Percentiles rank a stretch among this genome's conserved stretches.
Conservation (phyloP, 1,140 invertebrate species). For the Saxidomus purpurata region DNA sequence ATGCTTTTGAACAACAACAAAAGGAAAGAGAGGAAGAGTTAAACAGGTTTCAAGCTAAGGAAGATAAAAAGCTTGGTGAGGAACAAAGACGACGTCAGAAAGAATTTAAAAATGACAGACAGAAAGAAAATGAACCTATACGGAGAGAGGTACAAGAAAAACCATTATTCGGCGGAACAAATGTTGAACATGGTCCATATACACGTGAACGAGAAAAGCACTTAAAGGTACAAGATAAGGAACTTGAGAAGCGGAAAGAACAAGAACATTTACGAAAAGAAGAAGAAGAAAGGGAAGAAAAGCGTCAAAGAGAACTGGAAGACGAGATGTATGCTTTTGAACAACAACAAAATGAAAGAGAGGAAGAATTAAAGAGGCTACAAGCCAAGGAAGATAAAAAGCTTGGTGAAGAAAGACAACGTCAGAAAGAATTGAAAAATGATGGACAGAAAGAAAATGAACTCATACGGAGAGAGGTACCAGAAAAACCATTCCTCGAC, state of each 20-base stretch:
- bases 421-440: neutral
- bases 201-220: neutral
- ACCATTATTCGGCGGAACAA: no score
- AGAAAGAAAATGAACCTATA: neutral
- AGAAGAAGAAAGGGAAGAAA: neutral
- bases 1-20: slow-evolving; percentile 49
- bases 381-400: neutral
- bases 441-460: neutral
- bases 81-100: neutral
- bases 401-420: neutral
- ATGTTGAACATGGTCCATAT: neutral
- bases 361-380: neutral
- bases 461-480: neutral
- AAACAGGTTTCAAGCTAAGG: neutral
- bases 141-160: neutral
- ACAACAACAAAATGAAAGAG: neutral
- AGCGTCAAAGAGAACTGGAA: neutral
- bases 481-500: neutral
- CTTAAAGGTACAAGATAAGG: neutral
- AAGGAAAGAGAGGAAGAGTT: neutral
- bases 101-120: neutral
- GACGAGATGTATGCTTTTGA: no score
- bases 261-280: neutral
- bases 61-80: neutral
- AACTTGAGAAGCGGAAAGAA: neutral